phyloP scores from a whole-genome alignment of 1,140 invertebrate genomes.

The Brachionus asplanchnoidis region DNA sequence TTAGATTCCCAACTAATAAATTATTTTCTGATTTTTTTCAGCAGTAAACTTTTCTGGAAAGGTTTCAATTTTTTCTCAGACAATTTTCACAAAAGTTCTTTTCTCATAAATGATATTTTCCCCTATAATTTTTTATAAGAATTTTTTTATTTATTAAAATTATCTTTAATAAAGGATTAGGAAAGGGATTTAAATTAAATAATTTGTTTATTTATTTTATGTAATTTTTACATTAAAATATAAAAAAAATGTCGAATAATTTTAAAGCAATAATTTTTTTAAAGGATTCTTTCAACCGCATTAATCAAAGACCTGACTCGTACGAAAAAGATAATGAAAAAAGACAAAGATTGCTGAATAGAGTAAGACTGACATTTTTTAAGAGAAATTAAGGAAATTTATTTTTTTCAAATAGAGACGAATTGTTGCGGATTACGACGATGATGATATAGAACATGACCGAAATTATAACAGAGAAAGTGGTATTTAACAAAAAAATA shows the following conservation, averaged over 20 bases:
- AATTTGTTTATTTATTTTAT: too few relatives aligned
- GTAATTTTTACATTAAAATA: too few relatives aligned
- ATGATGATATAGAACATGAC: conserved; percentile 30
- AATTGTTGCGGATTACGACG: conserved; percentile 19
- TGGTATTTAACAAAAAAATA: background rate
- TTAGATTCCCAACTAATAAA: too few relatives aligned
- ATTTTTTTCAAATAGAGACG: background rate
- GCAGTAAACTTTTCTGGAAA: too few relatives aligned
- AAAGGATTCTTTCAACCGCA: background rate
- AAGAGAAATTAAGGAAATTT: background rate
- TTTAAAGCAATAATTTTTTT: background rate
- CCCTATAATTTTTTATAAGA: too few relatives aligned
- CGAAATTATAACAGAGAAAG: conserved; percentile 18
- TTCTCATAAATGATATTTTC: too few relatives aligned
- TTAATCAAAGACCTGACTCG: background rate
- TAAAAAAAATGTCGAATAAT: background rate
- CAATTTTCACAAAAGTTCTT: too few relatives aligned
- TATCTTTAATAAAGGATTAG: too few relatives aligned
- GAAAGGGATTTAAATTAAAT: too few relatives aligned
- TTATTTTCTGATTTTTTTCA: too few relatives aligned
- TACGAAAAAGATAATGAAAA: conserved; percentile 14
- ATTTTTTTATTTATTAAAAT: too few relatives aligned
- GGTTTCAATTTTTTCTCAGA: too few relatives aligned
- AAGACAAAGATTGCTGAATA: conserved; percentile 9
- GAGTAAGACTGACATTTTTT: background rate